Conservation (phyloP, 2,888 invertebrate genomes). For the Ectemnius lituratus region DNA sequence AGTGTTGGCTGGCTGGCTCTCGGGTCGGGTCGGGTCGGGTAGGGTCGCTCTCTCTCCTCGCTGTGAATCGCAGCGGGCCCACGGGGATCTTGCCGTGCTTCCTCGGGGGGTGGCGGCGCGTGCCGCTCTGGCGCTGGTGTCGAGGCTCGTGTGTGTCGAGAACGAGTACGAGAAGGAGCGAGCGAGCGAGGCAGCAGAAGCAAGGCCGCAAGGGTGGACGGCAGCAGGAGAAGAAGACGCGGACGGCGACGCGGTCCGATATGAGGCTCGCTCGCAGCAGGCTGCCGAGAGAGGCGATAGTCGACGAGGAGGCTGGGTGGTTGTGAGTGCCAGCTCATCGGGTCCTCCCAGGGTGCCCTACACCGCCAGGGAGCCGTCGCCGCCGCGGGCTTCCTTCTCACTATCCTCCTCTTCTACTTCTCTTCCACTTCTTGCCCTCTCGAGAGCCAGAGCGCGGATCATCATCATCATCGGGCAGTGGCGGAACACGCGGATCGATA, state of each 20-base stretch:
- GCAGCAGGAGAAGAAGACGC: slow-evolving; percentile 24
- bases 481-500: slow-evolving; percentile 63
- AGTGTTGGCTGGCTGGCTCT: too few species aligned
- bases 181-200: slow-evolving; percentile 41
- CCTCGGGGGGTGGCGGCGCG: not conserved
- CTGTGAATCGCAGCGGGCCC: not conserved
- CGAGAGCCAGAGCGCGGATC: slow-evolving; percentile 23
- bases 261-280: not conserved
- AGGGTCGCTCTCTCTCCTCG: not conserved
- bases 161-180: slow-evolving; percentile 44
- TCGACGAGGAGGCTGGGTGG: slow-evolving; percentile 55
- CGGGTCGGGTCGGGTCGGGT: too few species aligned
- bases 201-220: not conserved
- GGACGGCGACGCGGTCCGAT: not conserved
- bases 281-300: slow-evolving; percentile 47
- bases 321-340: slow-evolving; percentile 48
- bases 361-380: not conserved
- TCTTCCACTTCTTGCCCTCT: slow-evolving; percentile 7
- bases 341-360: slow-evolving; percentile 47
- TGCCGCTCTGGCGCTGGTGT: slow-evolving; percentile 27
- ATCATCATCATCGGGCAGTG: slow-evolving; percentile 16
- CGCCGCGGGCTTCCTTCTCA: slow-evolving; percentile 30
- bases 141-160: slow-evolving; percentile 28
- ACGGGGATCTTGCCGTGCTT: not conserved
- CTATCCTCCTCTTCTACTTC: slow-evolving; percentile 20